A percentile compares a stretch with the other conserved stretches of the same genome.
Evolutionary conservation across 2,888 invertebrate species (phyloP).

Genomic region (Asteroscopus sphinx): DNA sequence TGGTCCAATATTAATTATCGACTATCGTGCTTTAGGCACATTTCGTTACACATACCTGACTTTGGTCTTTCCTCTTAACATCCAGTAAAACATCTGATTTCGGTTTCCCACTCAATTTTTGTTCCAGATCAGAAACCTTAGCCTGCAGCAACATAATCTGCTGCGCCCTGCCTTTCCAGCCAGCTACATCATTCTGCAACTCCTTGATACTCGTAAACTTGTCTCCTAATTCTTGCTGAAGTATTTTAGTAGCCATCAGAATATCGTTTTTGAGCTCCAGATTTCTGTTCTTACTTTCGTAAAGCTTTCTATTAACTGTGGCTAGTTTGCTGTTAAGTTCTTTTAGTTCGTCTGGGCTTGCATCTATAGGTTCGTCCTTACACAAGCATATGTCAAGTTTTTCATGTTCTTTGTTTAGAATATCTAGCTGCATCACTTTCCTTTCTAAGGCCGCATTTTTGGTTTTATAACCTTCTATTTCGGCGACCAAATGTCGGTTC

Average conservation of each 20-base stretch:
- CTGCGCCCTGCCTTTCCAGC: constrained; percentile 95
- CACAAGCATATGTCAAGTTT: constrained; percentile 77
- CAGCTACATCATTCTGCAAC: constrained; percentile 88
- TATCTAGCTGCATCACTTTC: constrained; percentile 83
- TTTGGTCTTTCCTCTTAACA: constrained; percentile 75
- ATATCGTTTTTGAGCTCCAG: constrained; percentile 92
- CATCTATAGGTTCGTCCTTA: constrained; percentile 83
- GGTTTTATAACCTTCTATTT: constrained; percentile 90
- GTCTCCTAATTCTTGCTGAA: constrained; percentile 94
- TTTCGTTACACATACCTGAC: constrained; percentile 74
- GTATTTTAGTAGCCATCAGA: constrained; percentile 92
- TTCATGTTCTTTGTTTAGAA: constrained; percentile 77
- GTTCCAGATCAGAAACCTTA: constrained; percentile 91
- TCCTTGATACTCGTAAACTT: constrained; percentile 91
- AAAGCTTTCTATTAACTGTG: constrained; percentile 90
- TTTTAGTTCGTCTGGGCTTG: constrained; percentile 87
- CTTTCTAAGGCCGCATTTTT: constrained; percentile 89
- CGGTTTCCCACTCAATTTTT: constrained; percentile 87
- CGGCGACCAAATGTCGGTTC: constrained; percentile 91
- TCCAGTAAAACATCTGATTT: constrained; percentile 65
- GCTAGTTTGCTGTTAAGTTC: constrained; percentile 91
- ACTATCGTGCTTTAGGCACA: too few species aligned
- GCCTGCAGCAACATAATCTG: constrained; percentile 92
- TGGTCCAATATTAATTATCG: too few species aligned
- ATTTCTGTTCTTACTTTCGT: constrained; percentile 92